A percentile compares a stretch with the other conserved stretches of the same genome.
Conservation (phyloP, 2,888 invertebrate genomes). For the Hypselothyrea guttata region DNA sequence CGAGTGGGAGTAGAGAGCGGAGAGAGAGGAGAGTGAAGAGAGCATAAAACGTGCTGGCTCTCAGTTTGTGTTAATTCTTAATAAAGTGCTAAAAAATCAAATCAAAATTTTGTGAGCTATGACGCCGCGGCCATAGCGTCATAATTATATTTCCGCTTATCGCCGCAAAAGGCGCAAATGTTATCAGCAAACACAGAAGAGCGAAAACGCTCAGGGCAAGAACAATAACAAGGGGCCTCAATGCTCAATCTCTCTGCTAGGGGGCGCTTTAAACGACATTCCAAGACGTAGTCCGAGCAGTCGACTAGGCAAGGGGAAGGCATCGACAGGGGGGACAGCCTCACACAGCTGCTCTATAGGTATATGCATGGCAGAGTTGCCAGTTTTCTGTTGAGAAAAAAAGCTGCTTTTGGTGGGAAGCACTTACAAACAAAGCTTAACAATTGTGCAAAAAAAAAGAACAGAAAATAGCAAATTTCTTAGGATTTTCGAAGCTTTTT, state of each 20-base stretch:
- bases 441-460: too few species aligned
- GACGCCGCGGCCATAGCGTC: conserved; percentile 65
- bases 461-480: too few species aligned
- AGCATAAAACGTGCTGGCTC: too few species aligned
- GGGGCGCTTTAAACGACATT: conserved; percentile 55
- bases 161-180: conserved; percentile 65
- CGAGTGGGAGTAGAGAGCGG: conserved; percentile 7
- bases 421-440: too few species aligned
- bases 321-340: background rate
- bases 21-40: background rate
- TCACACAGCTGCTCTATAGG: conserved; percentile 6
- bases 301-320: conserved; percentile 24
- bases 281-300: conserved; percentile 34
- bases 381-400: too few species aligned
- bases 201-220: conserved; percentile 16
- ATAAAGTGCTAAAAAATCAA: conserved; percentile 69
- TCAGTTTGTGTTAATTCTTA: conserved; percentile 37
- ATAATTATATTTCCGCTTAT: conserved; percentile 27
- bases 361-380: conserved; percentile 3
- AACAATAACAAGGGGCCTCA: conserved; percentile 35
- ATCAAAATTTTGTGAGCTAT: conserved; percentile 50
- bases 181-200: conserved; percentile 65
- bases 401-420: too few species aligned
- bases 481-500: too few species aligned
- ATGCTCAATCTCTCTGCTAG: conserved; percentile 25